Percentiles rank a stretch among this genome's conserved stretches.
Conservation (phyloP, 1,140 invertebrate genomes). For the Aphelenchoides besseyi region DNA sequence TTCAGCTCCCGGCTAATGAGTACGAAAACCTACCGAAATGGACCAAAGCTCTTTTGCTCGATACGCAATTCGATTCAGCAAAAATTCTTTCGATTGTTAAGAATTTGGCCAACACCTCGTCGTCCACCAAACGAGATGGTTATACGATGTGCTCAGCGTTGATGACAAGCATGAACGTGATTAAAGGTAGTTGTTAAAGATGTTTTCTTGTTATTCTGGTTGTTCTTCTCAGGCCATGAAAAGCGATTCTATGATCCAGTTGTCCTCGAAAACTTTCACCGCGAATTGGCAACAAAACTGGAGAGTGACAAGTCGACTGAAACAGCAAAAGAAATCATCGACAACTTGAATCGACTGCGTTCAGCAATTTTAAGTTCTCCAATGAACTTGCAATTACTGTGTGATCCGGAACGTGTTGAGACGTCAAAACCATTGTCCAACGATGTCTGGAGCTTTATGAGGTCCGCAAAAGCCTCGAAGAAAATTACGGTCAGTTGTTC, state of each 20-base stretch:
- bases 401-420: conserved; percentile 16
- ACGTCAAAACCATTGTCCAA: not conserved
- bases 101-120: conserved; percentile 33
- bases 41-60: conserved; percentile 29
- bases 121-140: conserved; percentile 37
- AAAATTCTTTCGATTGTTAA: conserved; percentile 31
- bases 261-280: conserved; percentile 39
- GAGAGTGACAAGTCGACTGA: too few species aligned
- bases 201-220: not conserved
- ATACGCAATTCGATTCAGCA: conserved; percentile 16
- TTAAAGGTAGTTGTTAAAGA: not conserved
- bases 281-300: conserved; percentile 22
- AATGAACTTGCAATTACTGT: conserved; percentile 30
- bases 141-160: conserved; percentile 18
- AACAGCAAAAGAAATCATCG: conserved; percentile 20
- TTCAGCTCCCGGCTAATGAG: not conserved
- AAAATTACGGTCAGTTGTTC: not conserved
- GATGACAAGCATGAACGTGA: conserved; percentile 9
- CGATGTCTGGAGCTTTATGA: not conserved
- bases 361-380: conserved; percentile 10
- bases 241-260: conserved; percentile 27
- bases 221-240: conserved; percentile 26
- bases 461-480: not conserved
- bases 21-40: conserved; percentile 39
- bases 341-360: conserved; percentile 13